Percentiles rank a stretch among this genome's conserved stretches.
phyloP scores from a whole-genome alignment of 1,140 invertebrate genomes.

The Heliconius hewitsoni region DNA sequence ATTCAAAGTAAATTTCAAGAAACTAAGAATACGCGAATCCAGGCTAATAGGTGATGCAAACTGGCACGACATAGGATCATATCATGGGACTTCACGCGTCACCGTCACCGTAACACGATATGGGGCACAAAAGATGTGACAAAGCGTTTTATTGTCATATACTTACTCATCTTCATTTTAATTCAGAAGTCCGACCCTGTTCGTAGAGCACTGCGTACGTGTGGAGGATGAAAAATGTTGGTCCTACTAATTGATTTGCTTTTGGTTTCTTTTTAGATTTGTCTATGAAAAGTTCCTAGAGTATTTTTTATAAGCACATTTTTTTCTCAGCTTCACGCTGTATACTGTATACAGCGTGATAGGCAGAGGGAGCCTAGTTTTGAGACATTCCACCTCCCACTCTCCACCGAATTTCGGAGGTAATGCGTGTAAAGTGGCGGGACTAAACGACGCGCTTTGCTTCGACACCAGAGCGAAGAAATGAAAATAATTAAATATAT shows the following conservation, averaged over 20 bases:
- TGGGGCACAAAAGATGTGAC: conserved; percentile 31
- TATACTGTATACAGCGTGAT: no score
- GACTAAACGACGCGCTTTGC: no score
- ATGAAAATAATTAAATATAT: no score
- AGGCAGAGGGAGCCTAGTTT: no score
- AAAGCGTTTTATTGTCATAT: conserved; percentile 37
- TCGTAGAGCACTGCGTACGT: conserved; percentile 3
- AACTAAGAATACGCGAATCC: conserved; percentile 8
- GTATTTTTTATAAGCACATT: no score
- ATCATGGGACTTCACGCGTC: conserved; percentile 34
- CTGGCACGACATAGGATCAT: conserved; percentile 31
- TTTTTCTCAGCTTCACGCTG: no score
- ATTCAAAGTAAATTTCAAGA: neutral
- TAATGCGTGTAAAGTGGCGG: no score
- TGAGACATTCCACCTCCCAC: no score
- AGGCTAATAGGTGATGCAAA: conserved; percentile 23
- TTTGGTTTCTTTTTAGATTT: neutral
- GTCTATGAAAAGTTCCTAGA: no score
- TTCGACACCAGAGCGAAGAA: no score
- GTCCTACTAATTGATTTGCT: neutral
- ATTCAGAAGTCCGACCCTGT: neutral
- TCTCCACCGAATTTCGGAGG: no score
- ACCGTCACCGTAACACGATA: conserved; percentile 34
- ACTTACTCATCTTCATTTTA: conserved; percentile 39
- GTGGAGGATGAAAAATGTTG: neutral